phyloP scores from a whole-genome alignment of 2,888 invertebrate genomes.

The Cantharis rufa region DNA sequence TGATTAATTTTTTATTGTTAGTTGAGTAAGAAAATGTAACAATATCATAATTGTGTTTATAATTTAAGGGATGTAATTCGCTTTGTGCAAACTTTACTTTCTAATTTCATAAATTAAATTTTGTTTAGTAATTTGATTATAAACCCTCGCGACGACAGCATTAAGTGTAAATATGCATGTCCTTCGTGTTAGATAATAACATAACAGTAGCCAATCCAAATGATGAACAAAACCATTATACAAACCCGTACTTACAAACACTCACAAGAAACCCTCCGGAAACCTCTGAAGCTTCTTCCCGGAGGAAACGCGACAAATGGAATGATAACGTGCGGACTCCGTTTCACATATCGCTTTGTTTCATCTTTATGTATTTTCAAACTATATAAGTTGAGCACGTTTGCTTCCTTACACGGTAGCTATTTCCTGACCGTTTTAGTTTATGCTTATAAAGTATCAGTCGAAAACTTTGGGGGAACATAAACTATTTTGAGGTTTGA shows the following conservation, averaged over 20 bases:
- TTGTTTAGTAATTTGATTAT: slow-evolving; percentile 25
- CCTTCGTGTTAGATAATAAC: slow-evolving; percentile 52
- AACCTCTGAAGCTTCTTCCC: slow-evolving; percentile 36
- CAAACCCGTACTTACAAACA: slow-evolving; percentile 38
- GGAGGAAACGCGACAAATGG: slow-evolving; percentile 50
- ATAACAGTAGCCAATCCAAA: slow-evolving; percentile 44
- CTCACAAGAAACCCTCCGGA: slow-evolving; percentile 41
- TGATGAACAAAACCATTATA: slow-evolving; percentile 44
- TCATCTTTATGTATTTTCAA: slow-evolving; percentile 54
- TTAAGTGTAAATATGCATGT: slow-evolving; percentile 27
- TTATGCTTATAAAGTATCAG: slow-evolving; percentile 11
- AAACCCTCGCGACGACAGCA: slow-evolving; percentile 22
- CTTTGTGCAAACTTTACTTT: slow-evolving; percentile 32
- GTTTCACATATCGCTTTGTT: slow-evolving; percentile 52
- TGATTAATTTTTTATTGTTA: background rate
- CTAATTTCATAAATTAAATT: slow-evolving; percentile 28
- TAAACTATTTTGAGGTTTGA: background rate
- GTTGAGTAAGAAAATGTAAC: background rate
- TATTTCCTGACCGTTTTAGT: slow-evolving; percentile 48
- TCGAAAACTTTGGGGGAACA: background rate
- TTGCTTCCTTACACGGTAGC: slow-evolving; percentile 50
- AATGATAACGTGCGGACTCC: slow-evolving; percentile 48
- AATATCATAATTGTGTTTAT: background rate
- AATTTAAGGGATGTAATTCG: slow-evolving; percentile 14
- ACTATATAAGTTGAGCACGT: slow-evolving; percentile 45